Base-by-base conservation (phyloP, 2,797 vertebrate species). In the Lutjanus argentimaculatus region DNA sequence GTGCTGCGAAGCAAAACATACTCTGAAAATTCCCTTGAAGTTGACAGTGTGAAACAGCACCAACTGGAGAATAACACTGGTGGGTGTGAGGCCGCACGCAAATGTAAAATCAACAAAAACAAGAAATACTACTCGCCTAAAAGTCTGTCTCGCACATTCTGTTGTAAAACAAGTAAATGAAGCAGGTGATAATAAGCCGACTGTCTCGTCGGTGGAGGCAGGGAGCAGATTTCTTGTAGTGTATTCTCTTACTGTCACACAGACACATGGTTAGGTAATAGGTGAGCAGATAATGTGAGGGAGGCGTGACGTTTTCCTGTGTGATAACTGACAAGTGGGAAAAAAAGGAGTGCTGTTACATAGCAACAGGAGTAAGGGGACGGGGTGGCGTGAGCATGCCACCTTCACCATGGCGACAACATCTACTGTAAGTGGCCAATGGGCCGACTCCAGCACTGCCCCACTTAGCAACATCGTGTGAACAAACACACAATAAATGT, bases 391-490 rank as follows among this genome's bases (percentile, higher is more conserved):
- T 17, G 74, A 83, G 71, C 59, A 46, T 66, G 82, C 58, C 83
- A 85, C 73, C 48, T 83, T 93, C 91, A 91, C 90, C 91, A 90
- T 92, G 88, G 90, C 8, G 89, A 92, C 93, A 86, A 53, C 71
- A 90, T 89, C 82, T 82, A 85, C 82, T 83, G 76, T 86, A 82
- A 88, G 75, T 79, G 77, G 77, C 78, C 80, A 80, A 72, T 77
- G 64, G 77, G 67, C 48, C 61, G 40, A 68, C 76, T 72, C 84
- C 58, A 42, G 48, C 42, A 45, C 71, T 77, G 78, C 53, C 55
- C 68, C 73, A 86, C 79, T 77, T 65, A 75, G 36, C 59, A 58
- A 30, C 75, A 75, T 67, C 25, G 64, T 61, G 67, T 65, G 42
- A 83, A 77, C 68, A 52, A 12, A 45, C 52, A 62, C 57, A 73